These are phyloP conservation scores for Cydia fagiglandana DNA, from an alignment of 1,140 invertebrate species.

Conservation along the genomic window DNA sequence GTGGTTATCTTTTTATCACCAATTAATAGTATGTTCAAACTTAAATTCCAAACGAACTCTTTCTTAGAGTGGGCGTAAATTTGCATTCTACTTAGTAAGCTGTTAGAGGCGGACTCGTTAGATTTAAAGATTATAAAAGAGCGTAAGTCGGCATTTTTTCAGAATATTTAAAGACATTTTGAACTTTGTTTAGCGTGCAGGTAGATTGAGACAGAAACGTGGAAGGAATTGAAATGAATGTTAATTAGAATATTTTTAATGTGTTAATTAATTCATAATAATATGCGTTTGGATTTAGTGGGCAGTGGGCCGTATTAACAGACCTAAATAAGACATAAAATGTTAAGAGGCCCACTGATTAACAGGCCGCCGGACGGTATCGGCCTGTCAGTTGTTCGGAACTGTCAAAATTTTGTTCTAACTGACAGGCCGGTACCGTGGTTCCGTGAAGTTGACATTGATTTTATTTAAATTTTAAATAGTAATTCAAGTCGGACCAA, in stretches of 20 bases:
- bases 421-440: no score
- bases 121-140: neutral
- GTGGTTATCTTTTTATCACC: conserved; percentile 17
- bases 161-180: neutral
- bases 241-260: conserved; percentile 19
- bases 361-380: no score
- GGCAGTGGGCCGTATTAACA: neutral
- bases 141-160: neutral
- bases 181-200: neutral
- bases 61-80: neutral
- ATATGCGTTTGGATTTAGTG: conserved; percentile 1
- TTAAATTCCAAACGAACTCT: neutral
- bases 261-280: conserved; percentile 15
- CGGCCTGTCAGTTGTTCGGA: no score
- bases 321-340: neutral
- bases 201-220: conserved; percentile 21
- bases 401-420: no score
- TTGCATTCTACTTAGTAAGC: conserved; percentile 17
- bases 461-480: no score
- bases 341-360: no score
- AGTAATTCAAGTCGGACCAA: no score
- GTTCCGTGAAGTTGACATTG: no score
- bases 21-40: conserved; percentile 10
- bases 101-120: conserved; percentile 14
- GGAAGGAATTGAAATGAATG: conserved; percentile 5